Evolutionary conservation across 2,797 vertebrate genomes (phyloP).

Genomic region (Sorex maritimensis): DNA sequence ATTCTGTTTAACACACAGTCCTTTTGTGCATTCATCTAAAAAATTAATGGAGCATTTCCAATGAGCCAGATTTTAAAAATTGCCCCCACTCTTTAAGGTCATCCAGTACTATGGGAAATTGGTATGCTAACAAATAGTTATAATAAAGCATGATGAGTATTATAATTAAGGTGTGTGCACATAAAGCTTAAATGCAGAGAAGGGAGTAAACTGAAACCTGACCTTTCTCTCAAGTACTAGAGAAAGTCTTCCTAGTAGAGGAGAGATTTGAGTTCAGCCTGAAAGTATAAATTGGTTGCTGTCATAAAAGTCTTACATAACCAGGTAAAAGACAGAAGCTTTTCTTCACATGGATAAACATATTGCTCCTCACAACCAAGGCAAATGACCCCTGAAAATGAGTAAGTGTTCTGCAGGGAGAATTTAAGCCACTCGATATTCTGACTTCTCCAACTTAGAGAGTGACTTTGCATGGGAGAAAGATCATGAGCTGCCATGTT

Average conservation of each 20-base stretch:
- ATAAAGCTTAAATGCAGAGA: conserved; percentile 49
- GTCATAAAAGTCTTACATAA: not conserved
- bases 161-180: not conserved
- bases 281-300: not conserved
- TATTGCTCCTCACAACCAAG: not conserved
- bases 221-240: not conserved
- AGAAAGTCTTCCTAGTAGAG: not conserved
- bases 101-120: not conserved
- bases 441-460: not conserved
- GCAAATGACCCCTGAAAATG: not conserved
- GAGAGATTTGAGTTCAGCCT: not conserved
- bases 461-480: not conserved
- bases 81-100: not conserved
- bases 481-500: not conserved
- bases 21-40: conserved; percentile 64
- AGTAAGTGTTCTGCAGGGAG: not conserved
- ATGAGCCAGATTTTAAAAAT: conserved; percentile 21
- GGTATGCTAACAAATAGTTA: conserved; percentile 45
- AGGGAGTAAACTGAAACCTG: not conserved
- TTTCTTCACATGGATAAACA: not conserved
- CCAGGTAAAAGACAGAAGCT: not conserved
- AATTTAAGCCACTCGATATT: not conserved
- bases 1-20: conserved; percentile 47
- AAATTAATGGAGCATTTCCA: conserved; percentile 59
- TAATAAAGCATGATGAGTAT: not conserved